Percentiles rank a stretch among this genome's conserved stretches.
phyloP scores from a whole-genome alignment of 2,113 vertebrate species.

The Zosterops borbonicus region DNA sequence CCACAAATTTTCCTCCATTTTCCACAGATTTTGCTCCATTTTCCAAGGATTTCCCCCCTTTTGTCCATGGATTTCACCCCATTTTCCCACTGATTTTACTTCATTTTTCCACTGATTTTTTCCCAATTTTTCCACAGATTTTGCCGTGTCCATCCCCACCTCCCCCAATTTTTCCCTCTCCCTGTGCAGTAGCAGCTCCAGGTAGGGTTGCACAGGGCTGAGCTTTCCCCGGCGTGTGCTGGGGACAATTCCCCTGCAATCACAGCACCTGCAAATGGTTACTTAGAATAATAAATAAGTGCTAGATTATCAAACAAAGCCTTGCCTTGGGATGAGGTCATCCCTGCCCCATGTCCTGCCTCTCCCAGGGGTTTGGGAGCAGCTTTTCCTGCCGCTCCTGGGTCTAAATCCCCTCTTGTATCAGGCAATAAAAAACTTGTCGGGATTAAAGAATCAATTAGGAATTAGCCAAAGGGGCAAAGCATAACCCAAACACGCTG shows the following conservation, averaged over 20 bases:
- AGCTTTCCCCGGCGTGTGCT: not conserved
- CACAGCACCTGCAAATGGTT: conserved; percentile 54
- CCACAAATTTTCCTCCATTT: no score
- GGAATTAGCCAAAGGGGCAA: conserved; percentile 45
- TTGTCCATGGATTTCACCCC: not conserved
- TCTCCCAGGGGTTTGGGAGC: not conserved
- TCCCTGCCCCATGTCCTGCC: not conserved
- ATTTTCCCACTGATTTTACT: not conserved
- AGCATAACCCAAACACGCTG: conserved; percentile 61
- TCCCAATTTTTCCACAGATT: not conserved
- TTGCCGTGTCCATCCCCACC: fast-evolving
- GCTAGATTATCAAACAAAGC: conserved; percentile 47
- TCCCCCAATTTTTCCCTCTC: fast-evolving
- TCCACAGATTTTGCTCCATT: not conserved
- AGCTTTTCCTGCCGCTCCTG: not conserved
- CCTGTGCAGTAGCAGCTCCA: not conserved
- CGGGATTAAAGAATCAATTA: conserved; percentile 70
- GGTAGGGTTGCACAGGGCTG: not conserved
- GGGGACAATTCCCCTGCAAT: not conserved
- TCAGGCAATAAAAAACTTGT: conserved; percentile 56
- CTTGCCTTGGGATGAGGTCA: conserved; percentile 36
- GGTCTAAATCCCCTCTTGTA: conserved; percentile 50
- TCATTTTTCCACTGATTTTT: not conserved
- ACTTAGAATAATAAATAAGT: conserved; percentile 63
- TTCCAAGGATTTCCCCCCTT: fast-evolving